Percentiles rank a stretch among this genome's conserved stretches.
These are phyloP conservation scores for Allygus modestus DNA, from an alignment of 2,888 invertebrate species.

Conservation along the genomic window DNA sequence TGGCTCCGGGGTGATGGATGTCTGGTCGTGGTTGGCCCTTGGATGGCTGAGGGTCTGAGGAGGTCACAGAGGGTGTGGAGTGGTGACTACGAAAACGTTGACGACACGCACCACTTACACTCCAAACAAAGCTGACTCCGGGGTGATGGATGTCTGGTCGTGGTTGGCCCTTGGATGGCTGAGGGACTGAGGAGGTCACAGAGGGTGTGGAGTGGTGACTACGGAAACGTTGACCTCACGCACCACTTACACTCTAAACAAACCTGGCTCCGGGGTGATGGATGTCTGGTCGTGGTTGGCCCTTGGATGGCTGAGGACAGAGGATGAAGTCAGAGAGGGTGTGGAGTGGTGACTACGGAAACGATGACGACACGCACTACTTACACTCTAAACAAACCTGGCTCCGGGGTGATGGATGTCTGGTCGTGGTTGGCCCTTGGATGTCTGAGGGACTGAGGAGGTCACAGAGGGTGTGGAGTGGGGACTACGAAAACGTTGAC, in stretches of 20 bases:
- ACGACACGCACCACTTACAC: too few relatives aligned
- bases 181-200: not conserved
- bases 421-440: not conserved
- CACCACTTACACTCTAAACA: not conserved
- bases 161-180: too few relatives aligned
- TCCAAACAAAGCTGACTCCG: too few relatives aligned
- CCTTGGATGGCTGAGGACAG: not conserved
- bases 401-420: not conserved
- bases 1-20: not conserved
- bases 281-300: too few relatives aligned
- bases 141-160: too few relatives aligned
- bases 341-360: too few relatives aligned
- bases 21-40: not conserved
- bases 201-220: not conserved
- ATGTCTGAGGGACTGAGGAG: not conserved
- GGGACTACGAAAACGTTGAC: too few relatives aligned
- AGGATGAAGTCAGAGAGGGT: too few relatives aligned
- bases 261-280: not conserved
- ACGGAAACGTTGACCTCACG: not conserved
- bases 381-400: not conserved
- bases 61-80: too few relatives aligned
- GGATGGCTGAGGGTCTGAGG: not conserved
- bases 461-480: not conserved
- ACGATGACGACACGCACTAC: not conserved
- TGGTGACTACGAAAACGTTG: too few relatives aligned